Percentiles rank a stretch among this genome's conserved stretches.
These are phyloP conservation scores for Acrossocheilus fasciatus DNA, from an alignment of 2,797 vertebrate species.

Conservation along the genomic window DNA sequence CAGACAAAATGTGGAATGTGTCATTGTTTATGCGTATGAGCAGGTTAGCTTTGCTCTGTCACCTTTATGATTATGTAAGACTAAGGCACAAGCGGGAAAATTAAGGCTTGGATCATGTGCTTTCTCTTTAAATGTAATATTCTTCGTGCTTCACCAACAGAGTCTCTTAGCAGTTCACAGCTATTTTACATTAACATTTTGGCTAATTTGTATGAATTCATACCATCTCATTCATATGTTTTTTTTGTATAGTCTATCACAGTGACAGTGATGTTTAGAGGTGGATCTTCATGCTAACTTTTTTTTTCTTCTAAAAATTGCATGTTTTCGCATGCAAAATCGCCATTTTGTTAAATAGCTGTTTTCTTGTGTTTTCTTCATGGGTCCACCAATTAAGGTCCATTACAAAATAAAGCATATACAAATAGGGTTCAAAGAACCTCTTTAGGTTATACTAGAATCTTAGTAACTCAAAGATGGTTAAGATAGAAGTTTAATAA, in stretches of 20 bases:
- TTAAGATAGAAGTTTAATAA: not conserved
- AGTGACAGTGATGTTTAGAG: not conserved
- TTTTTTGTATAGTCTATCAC: not conserved
- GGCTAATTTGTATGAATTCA: not conserved
- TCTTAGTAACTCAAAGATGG: not conserved
- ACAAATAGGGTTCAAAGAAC: not conserved
- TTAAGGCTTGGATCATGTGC: slow-evolving; percentile 5
- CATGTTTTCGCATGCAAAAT: not conserved
- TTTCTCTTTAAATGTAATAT: not conserved
- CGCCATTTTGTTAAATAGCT: not conserved
- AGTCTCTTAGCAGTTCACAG: not conserved
- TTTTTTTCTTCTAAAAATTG: not conserved
- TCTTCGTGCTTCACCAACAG: not conserved
- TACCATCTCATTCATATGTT: not conserved
- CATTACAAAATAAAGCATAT: not conserved
- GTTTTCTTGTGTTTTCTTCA: not conserved
- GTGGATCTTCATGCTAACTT: not conserved
- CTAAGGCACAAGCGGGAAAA: slow-evolving; percentile 11
- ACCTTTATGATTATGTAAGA: slow-evolving; percentile 50
- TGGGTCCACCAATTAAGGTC: not conserved
- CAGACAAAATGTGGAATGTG: not conserved
- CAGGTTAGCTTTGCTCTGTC: not conserved
- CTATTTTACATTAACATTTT: not conserved
- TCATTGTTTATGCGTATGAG: not conserved
- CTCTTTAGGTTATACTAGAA: not conserved